Percentiles rank a stretch among this genome's conserved stretches.
phyloP scores from a whole-genome alignment of 2,113 vertebrate species.

The Callocephalon fimbriatum region DNA sequence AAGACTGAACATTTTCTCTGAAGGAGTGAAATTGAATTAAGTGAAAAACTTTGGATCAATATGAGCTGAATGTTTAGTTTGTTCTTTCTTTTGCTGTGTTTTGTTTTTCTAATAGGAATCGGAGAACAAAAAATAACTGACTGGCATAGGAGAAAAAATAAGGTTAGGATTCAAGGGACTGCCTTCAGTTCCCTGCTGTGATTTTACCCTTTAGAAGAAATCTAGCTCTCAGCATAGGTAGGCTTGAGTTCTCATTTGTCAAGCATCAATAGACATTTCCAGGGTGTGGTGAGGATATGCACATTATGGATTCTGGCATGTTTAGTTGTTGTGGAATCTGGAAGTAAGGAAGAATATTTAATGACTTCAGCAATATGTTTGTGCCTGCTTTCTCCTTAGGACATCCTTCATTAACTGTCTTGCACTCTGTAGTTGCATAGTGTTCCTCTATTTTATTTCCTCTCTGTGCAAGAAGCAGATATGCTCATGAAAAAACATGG shows the following conservation, averaged over 20 bases:
- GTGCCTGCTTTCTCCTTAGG: neutral
- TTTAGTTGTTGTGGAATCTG: neutral
- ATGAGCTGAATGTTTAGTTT: neutral
- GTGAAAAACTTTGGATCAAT: conserved; percentile 12
- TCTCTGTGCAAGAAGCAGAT: conserved; percentile 25
- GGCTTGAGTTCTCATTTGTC: neutral
- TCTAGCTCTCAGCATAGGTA: neutral
- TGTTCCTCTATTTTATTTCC: neutral
- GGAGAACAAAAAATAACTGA: neutral
- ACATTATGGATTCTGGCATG: neutral
- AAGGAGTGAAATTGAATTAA: conserved; percentile 18
- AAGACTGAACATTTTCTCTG: conserved; percentile 13
- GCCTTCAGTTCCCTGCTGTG: neutral
- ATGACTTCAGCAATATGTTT: neutral
- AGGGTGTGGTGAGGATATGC: neutral
- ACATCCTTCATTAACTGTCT: neutral
- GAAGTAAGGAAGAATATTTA: neutral
- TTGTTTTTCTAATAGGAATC: conserved; percentile 2
- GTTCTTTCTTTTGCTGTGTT: neutral
- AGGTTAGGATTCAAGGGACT: neutral
- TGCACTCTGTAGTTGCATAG: neutral
- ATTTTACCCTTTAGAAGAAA: neutral
- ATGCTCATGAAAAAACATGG: neutral
- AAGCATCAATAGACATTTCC: neutral
- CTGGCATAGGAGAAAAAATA: neutral